These are phyloP conservation scores for Furnarius figulus DNA, from an alignment of 2,113 vertebrate genomes.

Conservation along the genomic window DNA sequence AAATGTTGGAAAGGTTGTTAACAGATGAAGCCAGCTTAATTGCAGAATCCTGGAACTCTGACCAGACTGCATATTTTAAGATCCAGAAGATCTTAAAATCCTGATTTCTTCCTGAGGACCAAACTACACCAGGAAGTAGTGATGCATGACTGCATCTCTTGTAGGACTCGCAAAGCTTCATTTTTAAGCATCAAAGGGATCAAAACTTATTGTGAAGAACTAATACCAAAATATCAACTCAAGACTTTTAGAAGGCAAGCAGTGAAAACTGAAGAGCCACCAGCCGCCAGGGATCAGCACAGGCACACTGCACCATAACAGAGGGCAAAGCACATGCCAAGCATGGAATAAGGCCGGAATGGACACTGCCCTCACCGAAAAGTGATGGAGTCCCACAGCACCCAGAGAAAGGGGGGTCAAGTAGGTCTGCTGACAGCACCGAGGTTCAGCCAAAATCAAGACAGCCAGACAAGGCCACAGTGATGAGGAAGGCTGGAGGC, in stretches of 20 bases:
- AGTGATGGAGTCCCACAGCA: neutral
- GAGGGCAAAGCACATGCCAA: neutral
- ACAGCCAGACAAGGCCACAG: neutral
- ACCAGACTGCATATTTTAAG: neutral
- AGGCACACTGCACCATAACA: accelerated
- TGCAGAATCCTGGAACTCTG: neutral
- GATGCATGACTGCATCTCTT: accelerated
- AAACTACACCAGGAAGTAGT: neutral
- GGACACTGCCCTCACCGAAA: neutral
- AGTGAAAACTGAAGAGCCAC: neutral
- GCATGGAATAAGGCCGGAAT: accelerated
- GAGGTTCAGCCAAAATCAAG: neutral
- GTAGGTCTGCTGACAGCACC: neutral
- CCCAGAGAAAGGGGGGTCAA: neutral
- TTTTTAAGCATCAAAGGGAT: neutral
- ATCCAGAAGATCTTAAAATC: neutral
- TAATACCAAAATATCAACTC: neutral
- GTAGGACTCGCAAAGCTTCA: neutral
- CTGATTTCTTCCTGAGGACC: neutral
- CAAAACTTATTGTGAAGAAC: neutral
- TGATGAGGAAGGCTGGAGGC: neutral
- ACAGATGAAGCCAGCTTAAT: neutral
- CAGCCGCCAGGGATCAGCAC: neutral
- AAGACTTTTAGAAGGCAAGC: neutral
- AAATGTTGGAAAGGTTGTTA: neutral